Evolutionary conservation across 2,113 vertebrate species (phyloP), one percentile per base, ranked within the genome.

Genomic region (Alethe diademata): DNA sequence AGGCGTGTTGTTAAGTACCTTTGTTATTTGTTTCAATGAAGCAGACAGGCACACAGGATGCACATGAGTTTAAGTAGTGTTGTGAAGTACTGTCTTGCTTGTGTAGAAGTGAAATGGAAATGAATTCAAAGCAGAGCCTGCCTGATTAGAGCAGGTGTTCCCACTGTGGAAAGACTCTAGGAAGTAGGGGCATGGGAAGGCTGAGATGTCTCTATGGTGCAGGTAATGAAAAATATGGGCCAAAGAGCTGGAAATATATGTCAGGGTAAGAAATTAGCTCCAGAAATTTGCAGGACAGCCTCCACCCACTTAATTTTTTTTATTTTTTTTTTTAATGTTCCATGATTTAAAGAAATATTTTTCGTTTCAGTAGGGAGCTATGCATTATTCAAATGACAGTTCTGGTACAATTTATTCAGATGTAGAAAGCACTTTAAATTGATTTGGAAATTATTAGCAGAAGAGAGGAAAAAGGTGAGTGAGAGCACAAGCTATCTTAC

Each of bases 321-420:
- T 40, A 1, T 8, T 33, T 14, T 28, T 66, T n/a, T 26, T 35
- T 20, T 20, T 15, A 35, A 35, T 35, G 12, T 5, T 4, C 35
- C 45, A 26, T 26, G 25, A 26, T 93, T 89, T 88, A 92, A 94
- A 92, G 45, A 94, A 78, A 47, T 67, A 85, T 71, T 84, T 96
- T 90, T 84, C 48, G 24, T 42, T 93, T 91, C 60, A 78, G 53
- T 69, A 78, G 79, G 53, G 88, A 90, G n/a, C 13, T 78, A 66
- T 90, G 26, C 43, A 75, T 96, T 86, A 95, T 93, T 90, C 65
- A 93, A 88, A 86, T 78, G 35, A 69, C 57, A 79, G 61, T 69
- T 93, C 62, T 61, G 19, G 83, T 70, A 70, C 42, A 92, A 86
- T 86, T 78, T 92, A 76, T 88, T 95, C 64, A 73, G 50, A 75